These are phyloP conservation scores for Oligia latruncula DNA, from an alignment of 2,888 invertebrate species.

Conservation along the genomic window DNA sequence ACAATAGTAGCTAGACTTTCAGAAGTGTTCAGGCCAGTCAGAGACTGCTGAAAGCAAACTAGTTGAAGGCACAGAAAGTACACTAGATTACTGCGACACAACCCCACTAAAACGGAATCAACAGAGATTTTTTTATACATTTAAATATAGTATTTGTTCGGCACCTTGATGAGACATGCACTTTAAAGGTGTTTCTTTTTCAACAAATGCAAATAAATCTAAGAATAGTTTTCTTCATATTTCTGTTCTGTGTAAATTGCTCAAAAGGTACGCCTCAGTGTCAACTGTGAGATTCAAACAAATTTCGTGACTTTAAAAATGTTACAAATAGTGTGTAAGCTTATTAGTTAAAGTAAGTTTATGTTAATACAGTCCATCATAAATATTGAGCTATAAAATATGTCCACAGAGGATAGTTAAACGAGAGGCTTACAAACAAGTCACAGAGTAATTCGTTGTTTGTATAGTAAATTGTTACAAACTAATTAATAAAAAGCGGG, in stretches of 20 bases:
- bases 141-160: conserved; percentile 68
- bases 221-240: conserved; percentile 39
- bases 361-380: conserved; percentile 61
- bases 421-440: conserved; percentile 72
- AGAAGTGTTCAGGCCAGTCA: conserved; percentile 67
- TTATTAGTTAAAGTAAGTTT: conserved; percentile 55
- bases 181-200: conserved; percentile 35
- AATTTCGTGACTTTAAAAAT: conserved; percentile 50
- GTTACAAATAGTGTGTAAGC: conserved; percentile 55
- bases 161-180: conserved; percentile 63
- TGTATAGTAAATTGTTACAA: conserved; percentile 80
- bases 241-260: conserved; percentile 47
- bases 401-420: conserved; percentile 62
- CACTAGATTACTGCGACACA: conserved; percentile 81
- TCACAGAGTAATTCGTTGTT: conserved; percentile 88
- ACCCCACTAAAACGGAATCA: conserved; percentile 75
- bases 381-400: conserved; percentile 72
- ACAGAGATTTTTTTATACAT: conserved; percentile 58
- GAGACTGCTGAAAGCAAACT: conserved; percentile 82
- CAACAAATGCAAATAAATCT: conserved; percentile 57
- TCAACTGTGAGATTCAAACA: conserved; percentile 71
- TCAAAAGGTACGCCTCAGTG: conserved; percentile 58
- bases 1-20: conserved; percentile 74
- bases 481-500: conserved; percentile 81
- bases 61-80: conserved; percentile 85